Evolutionary conservation across 2,888 invertebrate genomes (phyloP).

Genomic region (Lepidocyrtoides sp.): DNA sequence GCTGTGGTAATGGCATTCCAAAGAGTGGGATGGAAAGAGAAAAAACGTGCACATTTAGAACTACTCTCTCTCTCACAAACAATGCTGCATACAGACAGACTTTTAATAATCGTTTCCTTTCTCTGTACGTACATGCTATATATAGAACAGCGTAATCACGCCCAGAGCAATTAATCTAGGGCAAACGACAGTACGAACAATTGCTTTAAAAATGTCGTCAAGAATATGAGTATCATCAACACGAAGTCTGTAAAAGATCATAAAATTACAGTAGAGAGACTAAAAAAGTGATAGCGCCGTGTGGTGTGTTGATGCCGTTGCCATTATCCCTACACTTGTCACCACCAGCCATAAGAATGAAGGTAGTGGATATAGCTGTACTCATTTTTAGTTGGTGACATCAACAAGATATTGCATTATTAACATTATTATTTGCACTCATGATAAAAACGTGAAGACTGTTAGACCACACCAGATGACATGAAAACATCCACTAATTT

Average conservation of each 20-base stretch:
- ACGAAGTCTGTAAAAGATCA: constrained; percentile 55
- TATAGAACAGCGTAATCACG: constrained; percentile 24
- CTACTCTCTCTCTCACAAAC: too few species aligned
- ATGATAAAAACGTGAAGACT: neutral
- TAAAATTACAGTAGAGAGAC: constrained; percentile 12
- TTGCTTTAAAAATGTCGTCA: constrained; percentile 14
- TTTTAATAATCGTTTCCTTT: too few species aligned
- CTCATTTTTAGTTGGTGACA: constrained; percentile 32
- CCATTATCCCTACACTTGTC: constrained; percentile 17
- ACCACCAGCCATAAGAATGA: neutral
- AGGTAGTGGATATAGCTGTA: constrained; percentile 5
- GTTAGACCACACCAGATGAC: neutral
- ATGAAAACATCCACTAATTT: neutral
- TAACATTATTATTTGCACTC: neutral
- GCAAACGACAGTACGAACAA: neutral
- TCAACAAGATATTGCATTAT: constrained; percentile 5
- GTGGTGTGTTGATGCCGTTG: neutral
- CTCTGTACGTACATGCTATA: neutral
- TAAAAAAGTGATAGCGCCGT: constrained; percentile 8
- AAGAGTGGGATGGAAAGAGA: neutral
- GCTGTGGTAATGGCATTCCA: neutral
- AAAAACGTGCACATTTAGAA: too few species aligned
- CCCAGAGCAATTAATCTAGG: constrained; percentile 52
- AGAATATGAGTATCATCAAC: constrained; percentile 57
- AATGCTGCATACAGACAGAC: too few species aligned